phyloP scores from a whole-genome alignment of 2,888 invertebrate species.

The Meghimatium bilineatum region DNA sequence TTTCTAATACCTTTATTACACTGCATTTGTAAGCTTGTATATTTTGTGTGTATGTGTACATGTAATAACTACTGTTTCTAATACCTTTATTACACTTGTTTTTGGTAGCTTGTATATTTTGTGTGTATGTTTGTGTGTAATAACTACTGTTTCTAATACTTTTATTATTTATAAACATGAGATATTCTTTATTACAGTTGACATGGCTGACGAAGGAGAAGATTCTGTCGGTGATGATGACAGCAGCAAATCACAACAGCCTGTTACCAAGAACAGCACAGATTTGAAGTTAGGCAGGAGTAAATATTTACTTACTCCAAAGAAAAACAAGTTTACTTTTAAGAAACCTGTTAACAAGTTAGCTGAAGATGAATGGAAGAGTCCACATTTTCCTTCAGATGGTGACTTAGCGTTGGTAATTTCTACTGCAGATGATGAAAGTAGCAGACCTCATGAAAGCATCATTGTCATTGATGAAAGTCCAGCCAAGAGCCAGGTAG shows the following conservation, averaged over 20 bases:
- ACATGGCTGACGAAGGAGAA: constrained; percentile 19
- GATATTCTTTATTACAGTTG: constrained; percentile 4
- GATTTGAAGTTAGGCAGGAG: not conserved
- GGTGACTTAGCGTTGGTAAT: not conserved
- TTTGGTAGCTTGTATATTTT: too few species aligned
- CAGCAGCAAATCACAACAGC: not conserved
- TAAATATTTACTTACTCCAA: constrained; percentile 8
- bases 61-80: too few species aligned
- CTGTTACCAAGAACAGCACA: not conserved
- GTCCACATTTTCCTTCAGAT: not conserved
- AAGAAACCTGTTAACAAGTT: not conserved
- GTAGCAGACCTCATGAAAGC: not conserved
- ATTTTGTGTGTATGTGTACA: not conserved
- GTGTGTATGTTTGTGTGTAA: not conserved
- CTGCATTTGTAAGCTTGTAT: too few species aligned
- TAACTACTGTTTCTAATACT: not conserved
- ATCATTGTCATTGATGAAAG: constrained; percentile 39
- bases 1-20: too few species aligned
- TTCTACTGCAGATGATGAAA: not conserved
- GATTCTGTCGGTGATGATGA: not conserved
- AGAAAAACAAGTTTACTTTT: not conserved
- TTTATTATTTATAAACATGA: not conserved
- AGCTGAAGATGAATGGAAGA: not conserved
- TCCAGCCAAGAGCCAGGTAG: constrained; percentile 22
- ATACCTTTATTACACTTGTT: too few species aligned